Conservation (phyloP, 2,113 vertebrate species). For the Pachyramphus minor region DNA sequence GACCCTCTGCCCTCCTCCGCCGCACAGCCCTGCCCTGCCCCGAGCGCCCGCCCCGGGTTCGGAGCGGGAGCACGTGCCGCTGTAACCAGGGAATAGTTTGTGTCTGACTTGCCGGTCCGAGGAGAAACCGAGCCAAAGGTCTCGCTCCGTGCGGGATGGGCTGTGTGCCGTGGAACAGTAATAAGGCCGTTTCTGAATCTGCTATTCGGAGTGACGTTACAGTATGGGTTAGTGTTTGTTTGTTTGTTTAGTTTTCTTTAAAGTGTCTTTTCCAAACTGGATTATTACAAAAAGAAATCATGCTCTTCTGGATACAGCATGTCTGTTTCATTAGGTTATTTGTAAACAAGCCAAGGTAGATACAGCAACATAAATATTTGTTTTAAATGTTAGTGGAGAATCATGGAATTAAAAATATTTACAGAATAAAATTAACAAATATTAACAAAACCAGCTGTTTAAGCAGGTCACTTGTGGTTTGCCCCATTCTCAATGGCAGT, state of each 20-base stretch:
- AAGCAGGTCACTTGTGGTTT: background rate
- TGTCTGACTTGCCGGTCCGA: background rate
- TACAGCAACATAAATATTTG: background rate
- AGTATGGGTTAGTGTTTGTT: accelerated
- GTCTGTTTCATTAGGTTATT: background rate
- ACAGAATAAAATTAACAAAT: no score
- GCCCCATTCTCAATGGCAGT: background rate
- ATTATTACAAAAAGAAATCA: background rate
- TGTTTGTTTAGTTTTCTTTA: background rate
- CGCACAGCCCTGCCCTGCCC: accelerated
- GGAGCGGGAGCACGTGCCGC: background rate
- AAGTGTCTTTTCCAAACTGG: background rate
- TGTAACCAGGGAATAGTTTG: accelerated
- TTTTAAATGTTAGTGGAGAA: background rate
- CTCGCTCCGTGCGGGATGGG: background rate
- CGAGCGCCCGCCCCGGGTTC: accelerated
- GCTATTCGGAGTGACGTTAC: accelerated
- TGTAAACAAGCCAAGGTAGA: background rate
- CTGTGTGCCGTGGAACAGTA: accelerated
- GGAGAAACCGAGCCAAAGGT: background rate
- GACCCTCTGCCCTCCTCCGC: background rate
- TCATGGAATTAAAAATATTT: accelerated
- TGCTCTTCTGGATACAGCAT: accelerated
- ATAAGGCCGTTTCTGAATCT: accelerated
- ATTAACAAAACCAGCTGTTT: background rate